phyloP scores from a whole-genome alignment of 2,113 vertebrate genomes.

The Chlorodrepanis virens region DNA sequence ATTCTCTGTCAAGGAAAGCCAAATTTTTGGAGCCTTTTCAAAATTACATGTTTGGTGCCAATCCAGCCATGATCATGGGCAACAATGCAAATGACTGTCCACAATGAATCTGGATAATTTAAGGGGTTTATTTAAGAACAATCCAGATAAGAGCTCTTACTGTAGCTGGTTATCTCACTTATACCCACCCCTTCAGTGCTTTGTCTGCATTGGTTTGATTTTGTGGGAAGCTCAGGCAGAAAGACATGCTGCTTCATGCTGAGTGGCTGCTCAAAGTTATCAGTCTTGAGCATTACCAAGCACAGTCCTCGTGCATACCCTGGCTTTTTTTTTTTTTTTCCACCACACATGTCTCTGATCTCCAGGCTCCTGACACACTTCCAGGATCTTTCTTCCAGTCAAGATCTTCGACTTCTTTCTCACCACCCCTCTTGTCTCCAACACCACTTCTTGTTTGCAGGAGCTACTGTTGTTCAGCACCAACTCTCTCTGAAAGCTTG shows the following conservation, averaged over 20 bases:
- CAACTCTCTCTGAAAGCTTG: background rate
- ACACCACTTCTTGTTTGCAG: background rate
- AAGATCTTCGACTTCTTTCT: background rate
- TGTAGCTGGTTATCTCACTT: background rate
- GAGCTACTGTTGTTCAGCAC: background rate
- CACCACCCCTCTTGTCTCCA: background rate
- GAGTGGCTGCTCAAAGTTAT: background rate
- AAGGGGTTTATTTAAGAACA: background rate
- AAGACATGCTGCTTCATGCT: background rate
- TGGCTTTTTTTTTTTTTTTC: background rate
- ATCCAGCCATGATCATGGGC: background rate
- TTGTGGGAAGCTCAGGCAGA: background rate
- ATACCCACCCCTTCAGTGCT: background rate
- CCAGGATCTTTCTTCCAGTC: background rate
- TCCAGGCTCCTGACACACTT: background rate
- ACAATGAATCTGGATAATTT: background rate
- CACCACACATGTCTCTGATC: background rate
- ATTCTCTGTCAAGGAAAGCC: background rate
- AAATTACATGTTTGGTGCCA: background rate
- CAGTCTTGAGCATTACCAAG: background rate
- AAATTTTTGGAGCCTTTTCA: background rate
- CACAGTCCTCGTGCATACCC: background rate
- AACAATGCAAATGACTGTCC: background rate
- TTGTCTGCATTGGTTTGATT: background rate
- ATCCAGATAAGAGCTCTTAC: background rate